These are phyloP conservation scores for Actenoides lindsayi DNA, from an alignment of 2,113 vertebrate genomes.

Conservation along the genomic window DNA sequence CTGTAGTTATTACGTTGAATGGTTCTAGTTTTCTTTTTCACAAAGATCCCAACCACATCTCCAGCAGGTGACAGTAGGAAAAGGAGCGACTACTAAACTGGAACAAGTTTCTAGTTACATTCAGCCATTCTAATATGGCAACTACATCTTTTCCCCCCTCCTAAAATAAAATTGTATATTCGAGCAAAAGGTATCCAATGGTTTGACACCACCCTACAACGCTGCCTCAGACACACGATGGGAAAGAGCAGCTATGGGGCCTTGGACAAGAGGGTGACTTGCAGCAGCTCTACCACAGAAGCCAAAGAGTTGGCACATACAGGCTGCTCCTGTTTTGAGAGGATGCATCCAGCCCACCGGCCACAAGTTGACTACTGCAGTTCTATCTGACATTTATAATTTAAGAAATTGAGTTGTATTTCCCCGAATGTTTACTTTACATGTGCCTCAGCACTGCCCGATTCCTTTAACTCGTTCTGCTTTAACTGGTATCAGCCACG, in stretches of 20 bases:
- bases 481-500: not conserved
- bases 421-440: not conserved
- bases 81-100: not conserved
- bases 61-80: not conserved
- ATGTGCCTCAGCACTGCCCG: not conserved
- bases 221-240: rapidly evolving
- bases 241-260: not conserved
- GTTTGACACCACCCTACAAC: not conserved
- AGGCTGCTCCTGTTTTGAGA: not conserved
- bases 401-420: not conserved
- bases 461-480: not conserved
- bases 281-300: not conserved
- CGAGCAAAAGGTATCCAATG: not conserved
- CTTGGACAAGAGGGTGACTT: not conserved
- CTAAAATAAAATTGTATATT: not conserved
- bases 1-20: not conserved
- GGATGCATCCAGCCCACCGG: rapidly evolving
- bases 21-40: not conserved
- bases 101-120: not conserved
- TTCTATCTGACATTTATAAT: not conserved
- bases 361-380: not conserved
- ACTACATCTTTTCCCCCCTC: not conserved
- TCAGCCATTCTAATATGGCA: not conserved
- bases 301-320: rapidly evolving
- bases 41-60: not conserved